These are phyloP conservation scores for Paragorgia papillata DNA, from an alignment of 92 coral and sea anemone species.

Conservation along the genomic window DNA sequence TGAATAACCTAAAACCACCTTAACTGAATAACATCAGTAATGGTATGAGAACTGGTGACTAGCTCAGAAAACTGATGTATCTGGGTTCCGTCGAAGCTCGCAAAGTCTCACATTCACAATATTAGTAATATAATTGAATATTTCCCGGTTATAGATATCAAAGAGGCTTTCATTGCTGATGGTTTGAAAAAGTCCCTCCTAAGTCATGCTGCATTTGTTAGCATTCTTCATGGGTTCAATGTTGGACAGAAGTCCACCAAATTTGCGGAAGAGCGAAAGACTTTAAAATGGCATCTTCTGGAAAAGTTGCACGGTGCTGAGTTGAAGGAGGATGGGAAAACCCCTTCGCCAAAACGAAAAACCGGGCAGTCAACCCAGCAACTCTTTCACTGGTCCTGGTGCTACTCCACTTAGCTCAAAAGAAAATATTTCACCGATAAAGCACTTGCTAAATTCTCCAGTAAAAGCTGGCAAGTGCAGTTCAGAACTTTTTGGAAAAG, in stretches of 20 bases:
- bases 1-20: too few relatives aligned
- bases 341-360: conserved; percentile 11
- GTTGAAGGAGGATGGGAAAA: conserved; percentile 9
- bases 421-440: conserved; percentile 20
- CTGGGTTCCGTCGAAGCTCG: too few relatives aligned
- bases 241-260: not conserved
- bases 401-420: conserved; percentile 30
- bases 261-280: not conserved
- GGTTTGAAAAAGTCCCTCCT: not conserved
- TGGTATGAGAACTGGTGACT: too few relatives aligned
- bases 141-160: too few relatives aligned
- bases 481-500: not conserved
- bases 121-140: too few relatives aligned
- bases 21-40: too few relatives aligned
- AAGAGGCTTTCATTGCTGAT: not conserved
- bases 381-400: conserved; percentile 10
- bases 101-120: too few relatives aligned
- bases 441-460: conserved; percentile 24
- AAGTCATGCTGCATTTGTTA: too few relatives aligned
- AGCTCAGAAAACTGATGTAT: too few relatives aligned
- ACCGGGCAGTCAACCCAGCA: not conserved
- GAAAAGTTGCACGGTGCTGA: conserved; percentile 7
- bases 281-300: conserved; percentile 5
- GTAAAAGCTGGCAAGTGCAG: conserved; percentile 17
- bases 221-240: conserved; percentile 3